These are phyloP conservation scores for Ceratothoa steindachneri DNA, from an alignment of 2,888 invertebrate species.

Conservation along the genomic window DNA sequence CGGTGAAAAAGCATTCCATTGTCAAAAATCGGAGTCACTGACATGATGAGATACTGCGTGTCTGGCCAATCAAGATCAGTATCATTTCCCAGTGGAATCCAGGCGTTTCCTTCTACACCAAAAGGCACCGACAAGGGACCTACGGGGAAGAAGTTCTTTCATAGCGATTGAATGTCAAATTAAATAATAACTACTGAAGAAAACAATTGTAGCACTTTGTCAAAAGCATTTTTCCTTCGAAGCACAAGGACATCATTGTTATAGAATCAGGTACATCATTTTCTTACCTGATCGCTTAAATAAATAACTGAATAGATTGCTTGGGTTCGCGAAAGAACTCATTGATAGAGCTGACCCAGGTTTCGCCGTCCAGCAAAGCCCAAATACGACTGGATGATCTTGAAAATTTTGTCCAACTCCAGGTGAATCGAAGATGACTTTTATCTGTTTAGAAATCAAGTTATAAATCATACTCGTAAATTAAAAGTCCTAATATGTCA, in stretches of 20 bases:
- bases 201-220: no score
- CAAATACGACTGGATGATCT: slow-evolving; percentile 81
- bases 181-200: no score
- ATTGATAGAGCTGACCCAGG: slow-evolving; percentile 7
- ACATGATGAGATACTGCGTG: slow-evolving; percentile 83
- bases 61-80: slow-evolving; percentile 84
- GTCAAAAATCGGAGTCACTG: slow-evolving; percentile 74
- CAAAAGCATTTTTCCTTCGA: no score
- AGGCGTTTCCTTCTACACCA: slow-evolving; percentile 80
- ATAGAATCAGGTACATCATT: no score
- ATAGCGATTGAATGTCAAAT: no score
- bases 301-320: not conserved
- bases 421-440: slow-evolving; percentile 71
- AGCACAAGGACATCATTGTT: no score
- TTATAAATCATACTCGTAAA: not conserved
- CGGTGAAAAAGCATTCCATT: slow-evolving; percentile 61
- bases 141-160: slow-evolving; percentile 54
- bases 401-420: slow-evolving; percentile 78
- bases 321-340: not conserved
- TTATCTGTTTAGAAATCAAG: slow-evolving; percentile 64
- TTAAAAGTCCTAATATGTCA: not conserved
- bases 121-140: slow-evolving; percentile 82
- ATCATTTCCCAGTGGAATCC: slow-evolving; percentile 82
- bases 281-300: not conserved
- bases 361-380: slow-evolving; percentile 63